These are phyloP conservation scores for Operophtera brumata DNA, from an alignment of 2,888 invertebrate genomes.

Conservation along the genomic window DNA sequence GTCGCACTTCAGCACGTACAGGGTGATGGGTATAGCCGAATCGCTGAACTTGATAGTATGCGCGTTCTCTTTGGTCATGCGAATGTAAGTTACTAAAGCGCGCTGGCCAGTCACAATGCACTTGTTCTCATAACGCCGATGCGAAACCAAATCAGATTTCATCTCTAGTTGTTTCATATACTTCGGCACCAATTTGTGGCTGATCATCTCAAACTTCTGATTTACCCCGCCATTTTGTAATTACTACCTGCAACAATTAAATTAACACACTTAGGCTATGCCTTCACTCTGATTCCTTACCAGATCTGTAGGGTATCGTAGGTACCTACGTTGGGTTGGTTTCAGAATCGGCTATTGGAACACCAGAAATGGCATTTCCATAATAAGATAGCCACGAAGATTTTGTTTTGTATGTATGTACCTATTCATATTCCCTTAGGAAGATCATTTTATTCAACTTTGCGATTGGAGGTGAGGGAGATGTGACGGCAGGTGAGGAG, in stretches of 20 bases:
- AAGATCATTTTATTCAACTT: too few relatives aligned
- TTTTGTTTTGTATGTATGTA: too few relatives aligned
- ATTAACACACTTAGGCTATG: not conserved
- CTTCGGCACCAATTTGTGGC: conserved; percentile 29
- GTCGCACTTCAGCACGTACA: conserved; percentile 23
- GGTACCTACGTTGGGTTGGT: too few relatives aligned
- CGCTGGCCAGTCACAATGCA: conserved; percentile 23
- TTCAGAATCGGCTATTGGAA: too few relatives aligned
- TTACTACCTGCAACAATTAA: conserved; percentile 15
- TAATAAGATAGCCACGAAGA: too few relatives aligned
- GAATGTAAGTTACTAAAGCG: conserved; percentile 18
- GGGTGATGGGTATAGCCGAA: conserved; percentile 14
- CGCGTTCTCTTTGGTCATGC: conserved; percentile 18
- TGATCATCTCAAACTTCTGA: conserved; percentile 20
- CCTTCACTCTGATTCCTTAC: too few relatives aligned
- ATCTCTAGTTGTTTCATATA: conserved; percentile 27
- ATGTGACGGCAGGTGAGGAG: too few relatives aligned
- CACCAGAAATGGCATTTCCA: too few relatives aligned
- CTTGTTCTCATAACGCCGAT: conserved; percentile 24
- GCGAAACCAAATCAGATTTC: conserved; percentile 23
- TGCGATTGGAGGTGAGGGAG: too few relatives aligned
- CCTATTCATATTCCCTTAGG: too few relatives aligned
- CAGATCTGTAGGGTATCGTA: too few relatives aligned
- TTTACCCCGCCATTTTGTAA: conserved; percentile 9
- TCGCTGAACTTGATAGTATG: conserved; percentile 19